Evolutionary conservation across 2,797 vertebrate genomes (phyloP).

Genomic region (Podarcis siculus): DNA sequence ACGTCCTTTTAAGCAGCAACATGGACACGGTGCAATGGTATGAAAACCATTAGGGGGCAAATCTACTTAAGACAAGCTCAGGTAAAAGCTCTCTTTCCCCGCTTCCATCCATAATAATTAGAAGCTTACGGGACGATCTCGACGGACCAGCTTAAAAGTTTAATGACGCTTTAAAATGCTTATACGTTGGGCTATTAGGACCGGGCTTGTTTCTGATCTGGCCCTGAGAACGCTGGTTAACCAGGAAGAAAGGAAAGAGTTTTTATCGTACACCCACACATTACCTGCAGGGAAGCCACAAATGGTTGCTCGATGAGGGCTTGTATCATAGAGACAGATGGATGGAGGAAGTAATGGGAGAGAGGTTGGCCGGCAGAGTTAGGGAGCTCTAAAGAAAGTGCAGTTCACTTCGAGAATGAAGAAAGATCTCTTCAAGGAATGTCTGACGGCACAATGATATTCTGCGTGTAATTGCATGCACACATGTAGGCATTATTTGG

Average conservation of each 20-base stretch:
- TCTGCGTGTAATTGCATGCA: background rate
- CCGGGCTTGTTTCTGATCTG: conserved; percentile 49
- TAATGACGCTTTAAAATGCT: conserved; percentile 68
- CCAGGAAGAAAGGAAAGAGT: conserved; percentile 45
- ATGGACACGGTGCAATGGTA: conserved; percentile 71
- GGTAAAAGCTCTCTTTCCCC: conserved; percentile 53
- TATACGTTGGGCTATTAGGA: conserved; percentile 22
- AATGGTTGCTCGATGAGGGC: background rate
- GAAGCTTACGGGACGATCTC: conserved; percentile 63
- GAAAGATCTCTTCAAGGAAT: background rate
- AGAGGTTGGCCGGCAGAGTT: background rate
- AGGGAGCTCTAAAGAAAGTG: background rate
- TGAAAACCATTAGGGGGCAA: conserved; percentile 77
- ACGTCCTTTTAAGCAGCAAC: conserved; percentile 52
- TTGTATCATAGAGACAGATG: background rate
- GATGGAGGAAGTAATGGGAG: conserved; percentile 8
- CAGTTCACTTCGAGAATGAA: background rate
- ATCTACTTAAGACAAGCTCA: conserved; percentile 58
- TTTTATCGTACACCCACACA: background rate
- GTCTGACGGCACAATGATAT: background rate
- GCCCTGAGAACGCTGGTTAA: conserved; percentile 45
- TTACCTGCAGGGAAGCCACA: conserved; percentile 40
- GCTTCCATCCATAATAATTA: conserved; percentile 49
- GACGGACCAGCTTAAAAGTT: conserved; percentile 65
- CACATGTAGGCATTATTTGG: background rate